Base-by-base conservation (phyloP, 2,797 vertebrate species). In the Sebastes glaucus region DNA sequence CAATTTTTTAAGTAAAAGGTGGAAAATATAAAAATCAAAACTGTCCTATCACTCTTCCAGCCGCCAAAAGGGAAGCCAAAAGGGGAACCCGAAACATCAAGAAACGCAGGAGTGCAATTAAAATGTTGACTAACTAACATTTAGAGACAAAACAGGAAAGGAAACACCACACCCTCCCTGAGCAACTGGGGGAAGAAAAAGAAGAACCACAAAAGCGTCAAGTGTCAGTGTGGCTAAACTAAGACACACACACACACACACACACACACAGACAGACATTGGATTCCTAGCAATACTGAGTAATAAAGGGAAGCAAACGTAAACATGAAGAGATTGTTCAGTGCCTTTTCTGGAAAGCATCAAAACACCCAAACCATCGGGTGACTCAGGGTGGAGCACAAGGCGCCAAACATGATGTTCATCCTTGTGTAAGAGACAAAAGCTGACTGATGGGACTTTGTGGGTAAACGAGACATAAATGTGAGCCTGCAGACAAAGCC, bases 81-180 rank as follows among this genome's bases (percentile, higher is more conserved):
- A 13, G 11, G 9, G 61, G 59, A 83, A 59, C 27, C 71, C 16
- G 5, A 78, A 84, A 77, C 2, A 27, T 75, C 5, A 74, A 74
- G 27, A 80, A 55, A 62, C 28, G 14, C 57, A 46, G n/a, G 18
- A 60, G 57, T 66, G 65, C 78, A 85, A 89, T 86, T 87, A 84
- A 80, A 74, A 87, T 81, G 80, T 83, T 82, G 71, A 85, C 82
- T 66, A 74, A 82, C 71, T 72, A 69, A 73, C 56, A 71, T 84
- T 85, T 83, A 85, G 25, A 83, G 53, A 77, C 64, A 79, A 88
- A 88, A 93, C 74, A 83, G 83, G 82, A 93, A 90, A 82, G 72
- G 81, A 88, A 84, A 88, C 79, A 72, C 87, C 89, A 86, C 93
- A 86, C 88, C 88, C 90, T 83, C 20, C 53, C 42, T 49, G 11